Base-by-base conservation (phyloP, 2,797 vertebrate genomes). In the Pyrocephalus nanus region DNA sequence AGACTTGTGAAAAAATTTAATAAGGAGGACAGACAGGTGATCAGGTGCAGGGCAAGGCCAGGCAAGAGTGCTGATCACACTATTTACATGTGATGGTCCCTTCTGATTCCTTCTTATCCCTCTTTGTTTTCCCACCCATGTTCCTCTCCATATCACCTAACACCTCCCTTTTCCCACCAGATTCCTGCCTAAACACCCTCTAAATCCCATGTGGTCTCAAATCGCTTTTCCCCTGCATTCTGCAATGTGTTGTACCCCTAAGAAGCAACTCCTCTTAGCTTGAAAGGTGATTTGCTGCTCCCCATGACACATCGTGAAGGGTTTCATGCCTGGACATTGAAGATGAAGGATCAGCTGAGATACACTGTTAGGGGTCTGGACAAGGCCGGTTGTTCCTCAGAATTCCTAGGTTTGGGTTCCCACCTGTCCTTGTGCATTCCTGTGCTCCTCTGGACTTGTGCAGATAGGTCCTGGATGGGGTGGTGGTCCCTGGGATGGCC, bases 291-390 rank as follows among this genome's bases (percentile, higher is more conserved):
- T 64, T 58, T 45, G 13, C 19, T 55, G 30, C 22, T 82, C 8
- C 19, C 4, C 1, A 5, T 43, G n/a, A 61, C 18, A 32, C 3
- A 9, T 9, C 2, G 3, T 75, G 15, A 42, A 50, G 22, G 3
- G 5, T 69, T 82, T 62, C 22, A 29, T 36, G 22, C 15, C 55
- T 54, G 15, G 7, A 61, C 20, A 43, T 18, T 43, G n/a, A 34
- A 7, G 6, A 0, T 58, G 53, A 38, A 25, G 7, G 17, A 9
- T 86, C 12, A 73, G 22, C 8, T 74, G 42, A 29, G 51, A 51
- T 1, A 72, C 16, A 18, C 9, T 40, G 4, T 7, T 4, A 84
- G 9, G 8, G 20, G 11, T 19, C 4, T 11, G 11, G 23, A 47
- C 27, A 70, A 74, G 15, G 11, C 42, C 26, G 15, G 7, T 25